Evolutionary conservation across 2,113 vertebrate genomes (phyloP).

Genomic region (Micronisus gabar): DNA sequence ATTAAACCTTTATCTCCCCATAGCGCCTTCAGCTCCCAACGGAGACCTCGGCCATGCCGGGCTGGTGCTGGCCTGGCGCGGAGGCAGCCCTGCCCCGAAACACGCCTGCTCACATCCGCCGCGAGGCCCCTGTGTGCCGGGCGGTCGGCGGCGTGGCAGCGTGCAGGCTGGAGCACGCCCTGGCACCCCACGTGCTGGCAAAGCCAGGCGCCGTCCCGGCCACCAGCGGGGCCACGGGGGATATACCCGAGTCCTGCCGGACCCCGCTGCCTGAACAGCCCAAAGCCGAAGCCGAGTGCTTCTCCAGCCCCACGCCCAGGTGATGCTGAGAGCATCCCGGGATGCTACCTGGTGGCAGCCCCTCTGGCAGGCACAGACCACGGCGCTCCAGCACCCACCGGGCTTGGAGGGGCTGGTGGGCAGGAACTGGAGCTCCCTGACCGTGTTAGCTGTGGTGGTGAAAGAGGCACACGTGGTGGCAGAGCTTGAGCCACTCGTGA

Average conservation of each 20-base stretch:
- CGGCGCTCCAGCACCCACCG: fast-evolving
- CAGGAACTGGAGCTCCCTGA: not conserved
- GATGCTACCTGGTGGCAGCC: not conserved
- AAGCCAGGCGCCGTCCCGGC: not conserved
- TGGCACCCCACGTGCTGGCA: not conserved
- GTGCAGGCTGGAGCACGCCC: not conserved
- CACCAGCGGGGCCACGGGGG: fast-evolving
- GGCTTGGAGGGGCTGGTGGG: not conserved
- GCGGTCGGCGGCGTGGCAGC: not conserved
- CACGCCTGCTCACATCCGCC: not conserved
- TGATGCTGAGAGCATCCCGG: not conserved
- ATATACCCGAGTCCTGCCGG: not conserved
- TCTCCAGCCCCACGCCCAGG: fast-evolving
- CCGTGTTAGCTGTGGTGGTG: not conserved
- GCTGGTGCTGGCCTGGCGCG: not conserved
- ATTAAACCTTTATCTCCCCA: not conserved
- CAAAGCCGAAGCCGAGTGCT: fast-evolving
- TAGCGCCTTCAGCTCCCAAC: not conserved
- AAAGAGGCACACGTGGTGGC: not conserved
- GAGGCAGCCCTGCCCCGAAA: not conserved
- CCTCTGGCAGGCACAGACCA: not conserved
- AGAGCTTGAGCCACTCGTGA: not conserved
- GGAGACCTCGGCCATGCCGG: not conserved
- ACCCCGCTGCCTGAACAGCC: not conserved
- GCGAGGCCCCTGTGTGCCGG: not conserved